Base-by-base conservation (phyloP, 1,140 invertebrate species). In the Neodiprion fabricii region DNA sequence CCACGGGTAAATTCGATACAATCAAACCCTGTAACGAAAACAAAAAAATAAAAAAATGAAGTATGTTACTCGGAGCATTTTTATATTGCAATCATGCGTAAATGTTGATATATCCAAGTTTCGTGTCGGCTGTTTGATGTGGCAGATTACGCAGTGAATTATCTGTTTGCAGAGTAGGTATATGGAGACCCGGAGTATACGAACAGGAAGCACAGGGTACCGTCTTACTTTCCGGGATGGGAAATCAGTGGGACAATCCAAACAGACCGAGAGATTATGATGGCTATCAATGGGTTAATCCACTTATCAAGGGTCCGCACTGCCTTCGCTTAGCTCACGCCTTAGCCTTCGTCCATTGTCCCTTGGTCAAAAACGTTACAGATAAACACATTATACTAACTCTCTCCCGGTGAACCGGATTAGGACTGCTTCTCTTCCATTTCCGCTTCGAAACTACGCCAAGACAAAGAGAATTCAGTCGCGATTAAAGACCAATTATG, bases 211-310 rank as follows among this genome's bases (percentile, higher is more conserved):
- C 28, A 40, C 28, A 40, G 28, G 28, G 28, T 40, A 40, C n/a
- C 40, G 70, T 48, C 17, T 71, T 71, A 48, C 40, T 50, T 50
- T 71, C 21, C 7, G 21, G 48, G 48, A 47, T 71, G 40, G 70
- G 70, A 71, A 71, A 50, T 71, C 70, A 71, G 48, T 48, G 40
- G 48, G 17, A 0, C 70, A 71, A 71, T 48, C 48, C 70, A 72
- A 72, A 50, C 73, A 75, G 48, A 11, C 28, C 21, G 74, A 72
- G 76, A 65, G 73, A 75, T 61, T 72, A 76, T 75, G 78, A 77
- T 77, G 74, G 77, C 77, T 72, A 74, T 77, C 74, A 65, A 77
- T 74, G 78, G 76, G 28, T 79, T 81, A 78, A 80, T 81, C 79
- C 80, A 80, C 71, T 81, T 81, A 80, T 78, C 75, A 74, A 72